A percentile compares a stretch with the other conserved stretches of the same genome.
Conservation (phyloP, 2,113 vertebrate species). For the Struthio camelus region DNA sequence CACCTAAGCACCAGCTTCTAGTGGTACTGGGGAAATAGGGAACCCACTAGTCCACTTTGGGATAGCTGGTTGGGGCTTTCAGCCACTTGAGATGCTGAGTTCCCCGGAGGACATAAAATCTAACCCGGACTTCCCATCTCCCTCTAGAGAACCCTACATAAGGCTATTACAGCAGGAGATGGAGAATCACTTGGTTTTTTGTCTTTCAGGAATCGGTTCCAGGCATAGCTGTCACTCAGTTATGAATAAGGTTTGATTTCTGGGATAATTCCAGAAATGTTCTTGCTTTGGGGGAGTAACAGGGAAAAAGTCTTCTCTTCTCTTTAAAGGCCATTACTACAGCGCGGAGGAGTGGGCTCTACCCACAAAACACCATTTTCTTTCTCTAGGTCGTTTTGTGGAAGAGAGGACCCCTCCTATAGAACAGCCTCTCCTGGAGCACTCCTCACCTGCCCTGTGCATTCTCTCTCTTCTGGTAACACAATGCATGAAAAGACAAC, state of each 20-base stretch:
- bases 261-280: neutral
- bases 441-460: neutral
- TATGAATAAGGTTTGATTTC: neutral
- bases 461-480: neutral
- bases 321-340: neutral
- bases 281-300: neutral
- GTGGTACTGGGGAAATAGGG: neutral
- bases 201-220: neutral
- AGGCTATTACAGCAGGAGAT: neutral
- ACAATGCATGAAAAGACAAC: neutral
- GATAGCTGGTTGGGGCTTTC: neutral
- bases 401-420: neutral
- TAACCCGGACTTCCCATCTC: neutral
- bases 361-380: neutral
- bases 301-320: neutral
- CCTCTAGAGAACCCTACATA: neutral
- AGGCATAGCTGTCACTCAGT: neutral
- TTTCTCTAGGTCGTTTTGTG: neutral
- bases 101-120: neutral
- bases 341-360: neutral
- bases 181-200: neutral
- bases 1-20: neutral
- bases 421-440: neutral
- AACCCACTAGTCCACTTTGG: neutral
- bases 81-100: neutral